Evolutionary conservation across 2,888 invertebrate genomes (phyloP).

Genomic region (Papilio gigon): DNA sequence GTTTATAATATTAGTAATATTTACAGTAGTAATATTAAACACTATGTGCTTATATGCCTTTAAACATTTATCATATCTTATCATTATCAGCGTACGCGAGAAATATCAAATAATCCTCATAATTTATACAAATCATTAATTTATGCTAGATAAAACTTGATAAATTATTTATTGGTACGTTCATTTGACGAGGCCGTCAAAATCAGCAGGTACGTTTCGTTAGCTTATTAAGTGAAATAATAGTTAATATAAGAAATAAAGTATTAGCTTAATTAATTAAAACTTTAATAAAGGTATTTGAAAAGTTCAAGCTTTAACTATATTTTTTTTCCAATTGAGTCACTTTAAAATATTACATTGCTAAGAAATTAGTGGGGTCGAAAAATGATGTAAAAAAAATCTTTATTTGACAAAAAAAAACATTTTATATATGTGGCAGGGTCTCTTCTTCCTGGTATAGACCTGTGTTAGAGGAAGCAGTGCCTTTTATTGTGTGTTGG

Average conservation of each 20-base stretch:
- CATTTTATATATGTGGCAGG: too few relatives aligned
- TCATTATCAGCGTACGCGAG: slow-evolving; percentile 6
- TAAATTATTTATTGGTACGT: slow-evolving; percentile 7
- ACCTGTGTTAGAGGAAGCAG: too few relatives aligned
- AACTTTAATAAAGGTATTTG: too few relatives aligned
- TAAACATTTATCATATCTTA: slow-evolving; percentile 16
- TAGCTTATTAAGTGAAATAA: neutral
- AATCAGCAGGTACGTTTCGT: slow-evolving; percentile 26
- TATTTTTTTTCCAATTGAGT: too few relatives aligned
- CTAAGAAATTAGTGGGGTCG: too few relatives aligned
- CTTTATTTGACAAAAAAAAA: too few relatives aligned
- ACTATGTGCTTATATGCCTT: neutral
- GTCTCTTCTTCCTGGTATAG: too few relatives aligned
- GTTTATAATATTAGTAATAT: neutral
- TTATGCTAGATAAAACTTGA: slow-evolving; percentile 13
- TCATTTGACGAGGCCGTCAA: slow-evolving; percentile 18
- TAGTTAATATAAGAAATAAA: neutral
- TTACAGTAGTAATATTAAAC: neutral
- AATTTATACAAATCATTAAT: slow-evolving; percentile 18
- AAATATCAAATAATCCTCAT: slow-evolving; percentile 34
- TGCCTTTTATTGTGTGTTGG: too few relatives aligned
- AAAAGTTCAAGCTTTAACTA: too few relatives aligned
- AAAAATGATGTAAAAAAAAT: too few relatives aligned
- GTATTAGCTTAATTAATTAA: neutral
- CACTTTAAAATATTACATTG: too few relatives aligned